These are phyloP conservation scores for Dipodomys ordii DNA, from an alignment of 2,113 vertebrate species.

Conservation along the genomic window DNA sequence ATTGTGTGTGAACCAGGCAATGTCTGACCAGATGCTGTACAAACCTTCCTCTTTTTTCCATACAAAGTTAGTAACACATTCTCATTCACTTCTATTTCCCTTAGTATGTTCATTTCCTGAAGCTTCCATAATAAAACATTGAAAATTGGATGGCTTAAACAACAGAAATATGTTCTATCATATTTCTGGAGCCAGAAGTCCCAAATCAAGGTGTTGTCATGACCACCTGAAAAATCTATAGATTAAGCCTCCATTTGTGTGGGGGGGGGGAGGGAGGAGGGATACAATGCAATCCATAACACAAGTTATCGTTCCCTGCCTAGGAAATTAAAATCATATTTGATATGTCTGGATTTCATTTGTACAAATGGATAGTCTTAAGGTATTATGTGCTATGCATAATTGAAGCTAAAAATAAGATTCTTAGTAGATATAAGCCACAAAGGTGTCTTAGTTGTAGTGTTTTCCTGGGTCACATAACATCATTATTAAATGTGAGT, in stretches of 20 bases:
- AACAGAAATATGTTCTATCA: background rate
- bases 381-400: background rate
- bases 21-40: background rate
- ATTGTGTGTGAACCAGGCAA: background rate
- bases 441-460: background rate
- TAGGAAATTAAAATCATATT: background rate
- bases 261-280: too few species aligned
- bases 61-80: background rate
- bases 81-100: background rate
- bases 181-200: background rate
- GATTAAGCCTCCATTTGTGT: too few species aligned
- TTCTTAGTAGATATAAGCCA: background rate
- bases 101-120: background rate
- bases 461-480: background rate
- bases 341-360: background rate
- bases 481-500: background rate
- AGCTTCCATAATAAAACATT: background rate
- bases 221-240: background rate
- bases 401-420: background rate
- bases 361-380: background rate
- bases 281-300: rapidly evolving
- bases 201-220: background rate
- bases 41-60: background rate
- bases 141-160: too few species aligned
- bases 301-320: too few species aligned